Evolutionary conservation across 2,888 invertebrate genomes (phyloP).

Genomic region (Aromia moschata): DNA sequence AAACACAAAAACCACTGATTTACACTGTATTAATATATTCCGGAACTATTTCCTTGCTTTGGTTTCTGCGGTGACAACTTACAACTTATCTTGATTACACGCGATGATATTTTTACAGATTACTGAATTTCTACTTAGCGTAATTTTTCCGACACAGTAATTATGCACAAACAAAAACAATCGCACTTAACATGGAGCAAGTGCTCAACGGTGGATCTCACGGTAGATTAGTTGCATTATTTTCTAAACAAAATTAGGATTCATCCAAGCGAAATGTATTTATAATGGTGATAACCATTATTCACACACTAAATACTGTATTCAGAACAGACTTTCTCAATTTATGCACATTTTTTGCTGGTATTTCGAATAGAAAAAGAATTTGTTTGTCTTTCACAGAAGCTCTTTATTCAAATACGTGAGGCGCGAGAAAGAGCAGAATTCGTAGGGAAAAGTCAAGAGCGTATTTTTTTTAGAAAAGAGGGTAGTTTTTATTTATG

Average conservation of each 20-base stretch:
- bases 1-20: too few relatives aligned
- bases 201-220: constrained; percentile 2
- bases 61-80: too few relatives aligned
- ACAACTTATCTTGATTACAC: too few relatives aligned
- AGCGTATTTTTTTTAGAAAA: too few relatives aligned
- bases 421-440: too few relatives aligned
- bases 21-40: too few relatives aligned
- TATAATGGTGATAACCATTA: constrained; percentile 8
- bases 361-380: too few relatives aligned
- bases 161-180: constrained; percentile 4
- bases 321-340: constrained; percentile 1
- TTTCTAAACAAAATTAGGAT: constrained; percentile 14
- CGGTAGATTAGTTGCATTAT: constrained; percentile 14
- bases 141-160: not conserved
- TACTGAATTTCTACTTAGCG: not conserved
- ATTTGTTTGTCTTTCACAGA: too few relatives aligned
- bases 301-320: constrained; percentile 8
- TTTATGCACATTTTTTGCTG: constrained; percentile 1
- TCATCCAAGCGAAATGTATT: constrained; percentile 13
- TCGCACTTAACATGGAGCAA: constrained; percentile 8
- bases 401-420: too few relatives aligned
- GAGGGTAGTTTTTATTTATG: too few relatives aligned
- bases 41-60: too few relatives aligned
- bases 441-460: too few relatives aligned
- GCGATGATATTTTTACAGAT: not conserved